Evolutionary conservation across 2,888 invertebrate genomes (phyloP).

Genomic region (Drosophila bunnanda): DNA sequence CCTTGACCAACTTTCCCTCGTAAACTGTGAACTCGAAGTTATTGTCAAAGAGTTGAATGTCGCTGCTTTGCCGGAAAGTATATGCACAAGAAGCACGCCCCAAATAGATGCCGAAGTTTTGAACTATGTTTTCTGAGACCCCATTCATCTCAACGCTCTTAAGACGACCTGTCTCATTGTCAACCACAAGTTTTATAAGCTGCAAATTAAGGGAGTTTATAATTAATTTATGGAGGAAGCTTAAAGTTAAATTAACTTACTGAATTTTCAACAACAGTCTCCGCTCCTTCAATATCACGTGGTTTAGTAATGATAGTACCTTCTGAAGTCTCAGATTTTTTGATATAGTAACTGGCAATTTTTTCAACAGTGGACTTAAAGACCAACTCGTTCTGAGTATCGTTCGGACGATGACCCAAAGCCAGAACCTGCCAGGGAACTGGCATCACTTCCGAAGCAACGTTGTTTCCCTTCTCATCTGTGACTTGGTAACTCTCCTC

Average conservation of each 20-base stretch:
- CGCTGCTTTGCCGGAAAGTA: slow-evolving; percentile 31
- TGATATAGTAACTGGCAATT: slow-evolving; percentile 86
- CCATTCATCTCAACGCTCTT: slow-evolving; percentile 76
- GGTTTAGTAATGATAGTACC: not conserved
- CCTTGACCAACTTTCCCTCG: slow-evolving; percentile 38
- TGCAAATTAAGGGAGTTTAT: slow-evolving; percentile 35
- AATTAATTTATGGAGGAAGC: not conserved
- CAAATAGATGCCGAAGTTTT: slow-evolving; percentile 90
- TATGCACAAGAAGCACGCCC: slow-evolving; percentile 28
- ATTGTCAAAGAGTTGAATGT: slow-evolving; percentile 14
- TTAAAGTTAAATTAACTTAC: slow-evolving; percentile 54
- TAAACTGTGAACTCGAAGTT: slow-evolving; percentile 22
- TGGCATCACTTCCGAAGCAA: slow-evolving; percentile 88
- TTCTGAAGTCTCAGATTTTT: not conserved
- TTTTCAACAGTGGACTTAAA: slow-evolving; percentile 87
- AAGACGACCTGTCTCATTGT: slow-evolving; percentile 64
- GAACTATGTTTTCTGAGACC: slow-evolving; percentile 81
- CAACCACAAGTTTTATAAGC: slow-evolving; percentile 76
- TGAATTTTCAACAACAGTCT: slow-evolving; percentile 71
- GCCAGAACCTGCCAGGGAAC: slow-evolving; percentile 86
- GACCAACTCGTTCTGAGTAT: slow-evolving; percentile 88
- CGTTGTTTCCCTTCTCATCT: slow-evolving; percentile 86
- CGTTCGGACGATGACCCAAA: slow-evolving; percentile 85
- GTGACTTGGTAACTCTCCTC: slow-evolving; percentile 86
- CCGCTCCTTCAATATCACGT: not conserved